phyloP scores from a whole-genome alignment of 35 echinoderm and acorn worm genomes.

The Ophiothrix spiculata region DNA sequence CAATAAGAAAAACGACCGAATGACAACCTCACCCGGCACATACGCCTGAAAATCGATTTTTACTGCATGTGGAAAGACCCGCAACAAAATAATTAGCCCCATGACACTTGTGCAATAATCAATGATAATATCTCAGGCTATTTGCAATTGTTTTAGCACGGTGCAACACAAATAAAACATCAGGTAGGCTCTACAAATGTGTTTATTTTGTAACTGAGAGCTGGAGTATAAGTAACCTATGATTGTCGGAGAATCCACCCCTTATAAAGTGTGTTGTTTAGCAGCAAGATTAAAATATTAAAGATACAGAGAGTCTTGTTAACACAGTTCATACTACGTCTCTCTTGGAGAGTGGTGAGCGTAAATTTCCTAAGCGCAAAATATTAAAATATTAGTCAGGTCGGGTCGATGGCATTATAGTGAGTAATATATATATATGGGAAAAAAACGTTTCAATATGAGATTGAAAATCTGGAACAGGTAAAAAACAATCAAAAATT shows the following conservation, averaged over 20 bases:
- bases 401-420: no score
- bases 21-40: background rate
- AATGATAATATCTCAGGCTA: background rate
- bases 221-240: background rate
- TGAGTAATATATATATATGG: no score
- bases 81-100: constrained; percentile 11
- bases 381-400: no score
- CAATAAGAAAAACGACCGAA: no score
- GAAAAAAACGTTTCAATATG: no score
- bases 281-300: background rate
- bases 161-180: background rate
- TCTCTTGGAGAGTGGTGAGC: no score
- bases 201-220: background rate
- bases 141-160: constrained; percentile 12
- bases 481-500: no score
- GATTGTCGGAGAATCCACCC: background rate
- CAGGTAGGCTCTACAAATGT: background rate
- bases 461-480: no score
- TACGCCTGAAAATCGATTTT: no score
- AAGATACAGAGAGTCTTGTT: no score
- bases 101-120: background rate
- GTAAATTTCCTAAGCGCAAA: no score
- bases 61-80: background rate
- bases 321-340: no score
- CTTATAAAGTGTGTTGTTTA: background rate